These are phyloP conservation scores for Enteromius afrohamiltoni DNA, from an alignment of 2,797 vertebrate genomes.

Conservation along the genomic window DNA sequence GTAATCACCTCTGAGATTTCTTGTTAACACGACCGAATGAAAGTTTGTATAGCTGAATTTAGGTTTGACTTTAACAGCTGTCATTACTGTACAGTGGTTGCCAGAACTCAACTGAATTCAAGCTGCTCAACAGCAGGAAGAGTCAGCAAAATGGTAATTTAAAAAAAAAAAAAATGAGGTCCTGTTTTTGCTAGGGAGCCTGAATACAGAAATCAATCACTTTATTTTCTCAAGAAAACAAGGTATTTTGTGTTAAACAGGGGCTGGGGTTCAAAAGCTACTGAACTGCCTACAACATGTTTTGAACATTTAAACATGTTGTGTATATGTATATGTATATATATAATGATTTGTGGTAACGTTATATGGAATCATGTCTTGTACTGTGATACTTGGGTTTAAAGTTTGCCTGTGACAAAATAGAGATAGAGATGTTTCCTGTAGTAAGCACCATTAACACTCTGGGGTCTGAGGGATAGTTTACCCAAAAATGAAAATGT, in stretches of 20 bases:
- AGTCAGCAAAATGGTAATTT: constrained; percentile 28
- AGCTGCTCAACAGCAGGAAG: background rate
- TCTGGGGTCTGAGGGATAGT: too few relatives aligned
- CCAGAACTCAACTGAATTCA: background rate
- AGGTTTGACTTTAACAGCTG: constrained; percentile 6
- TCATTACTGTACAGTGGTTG: background rate
- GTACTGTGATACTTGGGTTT: too few relatives aligned
- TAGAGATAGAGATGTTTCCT: too few relatives aligned
- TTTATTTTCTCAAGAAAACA: background rate
- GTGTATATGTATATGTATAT: too few relatives aligned
- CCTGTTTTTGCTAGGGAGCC: background rate
- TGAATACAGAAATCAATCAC: background rate
- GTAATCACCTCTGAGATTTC: constrained; percentile 15
- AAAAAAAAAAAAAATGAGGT: constrained; percentile 2
- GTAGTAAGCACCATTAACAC: too few relatives aligned
- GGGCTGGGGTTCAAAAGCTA: background rate
- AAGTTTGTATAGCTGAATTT: constrained; percentile 15
- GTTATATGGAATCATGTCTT: too few relatives aligned
- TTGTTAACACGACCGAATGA: background rate
- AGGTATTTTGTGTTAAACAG: background rate
- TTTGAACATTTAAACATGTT: background rate
- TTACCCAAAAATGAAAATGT: too few relatives aligned
- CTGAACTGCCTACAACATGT: background rate
- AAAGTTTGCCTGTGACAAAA: too few relatives aligned
- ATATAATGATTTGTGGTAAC: too few relatives aligned